Evolutionary conservation across 2,888 invertebrate genomes (phyloP), one percentile per base, ranked within the genome.

Genomic region (Clepsis dumicolana): DNA sequence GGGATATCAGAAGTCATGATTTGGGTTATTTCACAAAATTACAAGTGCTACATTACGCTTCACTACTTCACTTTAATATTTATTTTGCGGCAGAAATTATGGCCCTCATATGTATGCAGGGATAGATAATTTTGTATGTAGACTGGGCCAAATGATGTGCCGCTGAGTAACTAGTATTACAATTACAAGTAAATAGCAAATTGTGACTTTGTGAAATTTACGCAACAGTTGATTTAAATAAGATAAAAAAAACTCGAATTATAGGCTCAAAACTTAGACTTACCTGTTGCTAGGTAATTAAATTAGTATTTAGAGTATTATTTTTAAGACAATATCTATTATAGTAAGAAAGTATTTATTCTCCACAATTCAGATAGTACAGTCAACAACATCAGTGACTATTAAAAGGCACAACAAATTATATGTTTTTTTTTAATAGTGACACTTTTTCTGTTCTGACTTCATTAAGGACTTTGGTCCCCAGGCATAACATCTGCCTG

Each of bases 351-450:
- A 66, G 66, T 77, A 76, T 75, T 73, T 77, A 75, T 77, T 73
- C 52, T 72, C 60, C 73, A 70, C 54, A 72, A 61, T 86, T 84
- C 87, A 85, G 87, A 18, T 75, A 10, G 41, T 41, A 21, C 12
- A 48, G 21, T 48, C 48, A 48, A 48, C 21, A 21, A 2, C 21
- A 21, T 12, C 12, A 18, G 44, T 44, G 44, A 44, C n/a, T 14
- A 35, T 35, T 35, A 35, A 35, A 14, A n/a, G n/a, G n/a, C n/a
- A n/a, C n/a, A 4, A 35, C 14, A 3, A 35, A 35, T 3, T 2
- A 35, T 10, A 35, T 32, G 32, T 8, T 32, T 8, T 32, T 10
- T 32, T 32, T 10, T n/a, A n/a, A 32, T 10, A 12, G 12, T 2
- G 32, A 8, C 32, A 10, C 10, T 32, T 2, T 32, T 10, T 35